Conservation (phyloP, 2,888 invertebrate genomes). For the Drosophila greeni region DNA sequence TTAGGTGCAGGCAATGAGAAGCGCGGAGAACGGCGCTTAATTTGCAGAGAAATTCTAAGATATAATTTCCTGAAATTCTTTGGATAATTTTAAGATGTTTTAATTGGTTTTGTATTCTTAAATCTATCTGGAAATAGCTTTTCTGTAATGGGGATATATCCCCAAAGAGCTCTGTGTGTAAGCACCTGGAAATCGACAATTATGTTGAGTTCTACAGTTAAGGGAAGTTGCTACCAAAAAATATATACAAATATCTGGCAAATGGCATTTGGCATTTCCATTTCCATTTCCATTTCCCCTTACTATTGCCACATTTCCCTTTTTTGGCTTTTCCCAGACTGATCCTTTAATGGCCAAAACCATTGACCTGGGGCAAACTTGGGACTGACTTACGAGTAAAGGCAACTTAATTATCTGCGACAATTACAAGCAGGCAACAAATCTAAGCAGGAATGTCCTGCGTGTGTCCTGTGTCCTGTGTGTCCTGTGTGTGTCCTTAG, state of each 20-base stretch:
- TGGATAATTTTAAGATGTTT: not conserved
- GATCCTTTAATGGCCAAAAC: conserved; percentile 29
- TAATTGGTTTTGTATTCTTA: not conserved
- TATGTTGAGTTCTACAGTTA: not conserved
- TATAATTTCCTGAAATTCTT: not conserved
- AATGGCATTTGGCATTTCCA: conserved; percentile 2
- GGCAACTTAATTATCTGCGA: conserved; percentile 71
- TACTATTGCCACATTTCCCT: not conserved
- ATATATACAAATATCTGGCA: not conserved
- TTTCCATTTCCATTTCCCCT: not conserved
- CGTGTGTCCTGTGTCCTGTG: not conserved
- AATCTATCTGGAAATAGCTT: not conserved
- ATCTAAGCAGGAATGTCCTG: conserved; percentile 67
- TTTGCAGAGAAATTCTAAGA: conserved; percentile 11
- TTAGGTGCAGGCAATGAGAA: too few relatives aligned
- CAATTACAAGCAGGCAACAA: conserved; percentile 71
- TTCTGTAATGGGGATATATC: not conserved
- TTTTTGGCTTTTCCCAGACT: not conserved
- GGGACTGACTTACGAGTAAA: conserved; percentile 53
- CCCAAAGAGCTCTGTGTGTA: too few relatives aligned
- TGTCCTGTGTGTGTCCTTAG: conserved; percentile 1
- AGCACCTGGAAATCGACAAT: conserved; percentile 21
- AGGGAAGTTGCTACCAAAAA: conserved; percentile 3
- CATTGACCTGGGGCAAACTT: conserved; percentile 22
- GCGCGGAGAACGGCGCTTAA: too few relatives aligned